phyloP scores from a whole-genome alignment of 2,113 vertebrate species.

The Platysteira castanea region DNA sequence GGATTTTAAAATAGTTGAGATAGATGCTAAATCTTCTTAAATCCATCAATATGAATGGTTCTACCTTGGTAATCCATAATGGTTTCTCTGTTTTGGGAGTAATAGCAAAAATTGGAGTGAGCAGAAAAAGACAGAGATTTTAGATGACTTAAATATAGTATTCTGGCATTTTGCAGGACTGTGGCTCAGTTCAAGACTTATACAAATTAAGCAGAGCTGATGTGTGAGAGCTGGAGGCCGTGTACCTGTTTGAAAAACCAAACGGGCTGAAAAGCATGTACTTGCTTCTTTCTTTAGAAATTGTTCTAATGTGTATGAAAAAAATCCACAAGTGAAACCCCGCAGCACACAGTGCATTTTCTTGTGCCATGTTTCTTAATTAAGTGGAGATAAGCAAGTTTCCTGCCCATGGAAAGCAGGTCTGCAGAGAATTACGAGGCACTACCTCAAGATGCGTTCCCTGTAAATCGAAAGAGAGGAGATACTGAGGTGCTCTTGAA shows the following conservation, averaged over 20 bases:
- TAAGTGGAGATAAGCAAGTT: neutral
- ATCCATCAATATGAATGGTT: neutral
- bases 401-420: neutral
- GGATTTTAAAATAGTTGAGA: neutral
- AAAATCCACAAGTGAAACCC: neutral
- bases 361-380: accelerated
- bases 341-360: neutral
- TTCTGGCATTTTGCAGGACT: neutral
- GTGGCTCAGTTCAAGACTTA: neutral
- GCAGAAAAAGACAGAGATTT: neutral
- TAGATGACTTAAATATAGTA: neutral
- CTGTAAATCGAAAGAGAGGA: neutral
- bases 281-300: neutral
- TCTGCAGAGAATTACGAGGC: neutral
- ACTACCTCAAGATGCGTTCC: neutral
- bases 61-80: neutral
- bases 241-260: neutral
- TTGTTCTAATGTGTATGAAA: neutral
- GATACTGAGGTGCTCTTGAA: accelerated
- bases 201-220: neutral
- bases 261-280: neutral
- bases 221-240: neutral
- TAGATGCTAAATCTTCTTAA: neutral
- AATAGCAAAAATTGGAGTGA: neutral
- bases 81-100: neutral